Evolutionary conservation across 2,888 invertebrate genomes (phyloP).

Genomic region (Enchytraeus crypticus): DNA sequence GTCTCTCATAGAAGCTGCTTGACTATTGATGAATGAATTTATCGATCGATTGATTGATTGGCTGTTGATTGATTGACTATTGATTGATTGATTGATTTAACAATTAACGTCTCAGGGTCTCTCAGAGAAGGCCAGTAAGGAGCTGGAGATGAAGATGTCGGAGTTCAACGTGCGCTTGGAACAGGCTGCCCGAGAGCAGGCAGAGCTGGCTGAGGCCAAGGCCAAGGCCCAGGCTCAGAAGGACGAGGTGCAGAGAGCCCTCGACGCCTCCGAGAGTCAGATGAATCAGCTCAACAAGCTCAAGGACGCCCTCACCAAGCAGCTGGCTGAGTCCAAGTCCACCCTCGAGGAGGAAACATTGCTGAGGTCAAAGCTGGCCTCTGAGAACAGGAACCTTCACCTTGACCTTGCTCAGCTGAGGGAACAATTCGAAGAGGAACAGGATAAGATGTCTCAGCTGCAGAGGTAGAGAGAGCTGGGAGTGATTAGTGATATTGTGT

Average conservation of each 20-base stretch:
- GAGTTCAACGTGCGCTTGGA: constrained; percentile 93
- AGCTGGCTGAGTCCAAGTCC: constrained; percentile 95
- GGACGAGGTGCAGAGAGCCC: constrained; percentile 83
- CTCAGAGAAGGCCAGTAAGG: constrained; percentile 97
- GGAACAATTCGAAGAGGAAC: constrained; percentile 91
- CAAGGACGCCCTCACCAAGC: constrained; percentile 82
- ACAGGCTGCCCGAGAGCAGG: constrained; percentile 89
- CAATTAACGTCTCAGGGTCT: too few relatives aligned
- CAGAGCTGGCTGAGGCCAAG: constrained; percentile 73
- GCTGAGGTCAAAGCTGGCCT: constrained; percentile 45
- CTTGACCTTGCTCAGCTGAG: constrained; percentile 97
- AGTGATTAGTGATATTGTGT: constrained; percentile 94
- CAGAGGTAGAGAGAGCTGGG: constrained; percentile 63
- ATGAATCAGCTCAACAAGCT: constrained; percentile 84
- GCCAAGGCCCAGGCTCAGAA: constrained; percentile 81
- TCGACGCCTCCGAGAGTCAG: constrained; percentile 97
- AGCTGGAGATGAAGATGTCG: constrained; percentile 86
- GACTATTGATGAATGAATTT: too few relatives aligned
- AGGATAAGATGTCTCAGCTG: constrained; percentile 94
- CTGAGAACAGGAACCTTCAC: constrained; percentile 95
- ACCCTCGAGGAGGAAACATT: constrained; percentile 86
- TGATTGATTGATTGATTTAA: too few relatives aligned
- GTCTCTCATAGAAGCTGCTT: too few relatives aligned
- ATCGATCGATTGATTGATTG: too few relatives aligned
- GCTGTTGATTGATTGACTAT: too few relatives aligned